A percentile compares a stretch with the other conserved stretches of the same genome.
Evolutionary conservation across 2,797 vertebrate genomes (phyloP).

Genomic region (Pogonophryne albipinna): DNA sequence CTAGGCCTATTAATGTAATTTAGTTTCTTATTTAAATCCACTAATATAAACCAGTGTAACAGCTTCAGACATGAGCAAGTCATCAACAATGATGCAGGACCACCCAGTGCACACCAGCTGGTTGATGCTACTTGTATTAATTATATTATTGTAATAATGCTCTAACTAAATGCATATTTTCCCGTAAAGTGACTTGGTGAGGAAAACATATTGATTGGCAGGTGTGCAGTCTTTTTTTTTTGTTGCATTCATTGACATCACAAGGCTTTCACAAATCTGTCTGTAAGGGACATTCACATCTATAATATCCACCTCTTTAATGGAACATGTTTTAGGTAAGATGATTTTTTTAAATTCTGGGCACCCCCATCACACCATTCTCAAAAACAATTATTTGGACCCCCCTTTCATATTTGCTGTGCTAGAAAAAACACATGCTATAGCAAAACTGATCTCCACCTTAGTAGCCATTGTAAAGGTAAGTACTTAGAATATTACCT

Average conservation of each 20-base stretch:
- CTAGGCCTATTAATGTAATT: too few relatives aligned
- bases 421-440: background rate
- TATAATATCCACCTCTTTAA: background rate
- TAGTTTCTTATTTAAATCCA: background rate
- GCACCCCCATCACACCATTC: background rate
- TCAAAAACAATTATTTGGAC: background rate
- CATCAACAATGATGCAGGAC: background rate
- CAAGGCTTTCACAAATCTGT: too few relatives aligned
- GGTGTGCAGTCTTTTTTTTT: background rate
- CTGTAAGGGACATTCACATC: too few relatives aligned
- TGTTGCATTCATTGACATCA: too few relatives aligned
- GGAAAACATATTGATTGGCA: background rate
- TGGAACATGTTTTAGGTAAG: background rate
- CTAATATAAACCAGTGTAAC: background rate
- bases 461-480: background rate
- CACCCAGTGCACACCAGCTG: background rate
- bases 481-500: background rate
- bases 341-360: background rate
- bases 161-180: background rate
- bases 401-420: background rate
- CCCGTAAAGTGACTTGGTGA: background rate
- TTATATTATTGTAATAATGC: background rate
- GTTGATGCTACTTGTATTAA: background rate
- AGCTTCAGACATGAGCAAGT: background rate
- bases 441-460: background rate